phyloP scores from a whole-genome alignment of 2,797 vertebrate genomes.

The Phataginus tetradactyla region DNA sequence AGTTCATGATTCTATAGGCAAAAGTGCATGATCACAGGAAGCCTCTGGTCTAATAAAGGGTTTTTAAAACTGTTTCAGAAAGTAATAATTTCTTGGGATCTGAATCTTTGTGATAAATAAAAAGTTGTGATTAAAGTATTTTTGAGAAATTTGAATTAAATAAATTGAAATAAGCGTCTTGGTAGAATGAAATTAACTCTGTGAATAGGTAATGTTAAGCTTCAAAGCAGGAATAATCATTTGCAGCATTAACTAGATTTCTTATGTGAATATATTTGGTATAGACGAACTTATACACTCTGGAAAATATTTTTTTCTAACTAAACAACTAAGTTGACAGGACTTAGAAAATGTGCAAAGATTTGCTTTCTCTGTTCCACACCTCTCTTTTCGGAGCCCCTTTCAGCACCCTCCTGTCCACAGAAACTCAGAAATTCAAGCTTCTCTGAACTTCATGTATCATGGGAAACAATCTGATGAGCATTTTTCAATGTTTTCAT shows the following conservation, averaged over 20 bases:
- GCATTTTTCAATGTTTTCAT: not conserved
- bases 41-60: not conserved
- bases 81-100: not conserved
- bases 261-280: not conserved
- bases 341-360: not conserved
- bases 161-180: conserved; percentile 41
- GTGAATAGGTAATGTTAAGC: not conserved
- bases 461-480: not conserved
- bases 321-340: not conserved
- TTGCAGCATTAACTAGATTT: not conserved
- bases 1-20: conserved; percentile 15
- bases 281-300: not conserved
- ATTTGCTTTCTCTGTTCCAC: not conserved
- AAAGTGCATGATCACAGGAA: not conserved
- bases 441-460: not conserved
- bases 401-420: not conserved
- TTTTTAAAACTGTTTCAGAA: conserved; percentile 23
- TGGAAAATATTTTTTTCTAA: not conserved
- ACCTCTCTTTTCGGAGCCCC: not conserved
- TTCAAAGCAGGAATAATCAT: not conserved
- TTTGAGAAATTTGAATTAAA: conserved; percentile 22
- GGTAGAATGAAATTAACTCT: conserved; percentile 10
- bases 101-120: conserved; percentile 41
- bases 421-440: not conserved
- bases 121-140: not conserved